Evolutionary conservation across 2,113 vertebrate species (phyloP), one percentile per base, ranked within the genome.

Genomic region (Strix uralensis): DNA sequence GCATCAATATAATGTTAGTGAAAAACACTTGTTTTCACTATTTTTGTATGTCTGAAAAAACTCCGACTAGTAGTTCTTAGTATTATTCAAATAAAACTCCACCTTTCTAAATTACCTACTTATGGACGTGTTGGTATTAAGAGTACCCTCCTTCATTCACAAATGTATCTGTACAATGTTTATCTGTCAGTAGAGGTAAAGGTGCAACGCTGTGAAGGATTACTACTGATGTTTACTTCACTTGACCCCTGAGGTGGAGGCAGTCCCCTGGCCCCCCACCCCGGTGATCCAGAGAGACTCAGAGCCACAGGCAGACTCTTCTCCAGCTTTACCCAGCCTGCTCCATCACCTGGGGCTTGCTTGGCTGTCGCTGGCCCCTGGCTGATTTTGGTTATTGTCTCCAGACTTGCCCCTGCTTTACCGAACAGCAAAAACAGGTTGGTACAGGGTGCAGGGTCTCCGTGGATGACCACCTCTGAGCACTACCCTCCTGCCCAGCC

Each of bases 111-210:
- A 36, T 81, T 42, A 13, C 13, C 13, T 65, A 6, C 2, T 19
- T 22, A 46, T 0, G 5, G 57, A 44, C 9, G 3, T 5, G 3
- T 40, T 47, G 46, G 12, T 23, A 15, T 10, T 51, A 22, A 61
- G 29, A 59, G 18, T n/a, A 61, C 13, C 20, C 13, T 55, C 42
- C 15, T 26, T 78, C 40, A 44, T 40, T 63, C 58, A 74, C 42
- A 79, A 38, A 63, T 0, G 0, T 22, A 25, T 14, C 42, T 65
- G 21, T 38, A 34, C 66, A 55, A 44, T 8, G 5, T 61, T 80
- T 19, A 9, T 47, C 49, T 82, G 22, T 21, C 9, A 3, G 52
- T 4, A 40, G 32, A 67, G 47, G 23, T 18, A 81, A 71, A 72
- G 52, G 36, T 52, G 71, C 30, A 79, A n/a, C 23, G 38, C 67